phyloP scores from a whole-genome alignment of 2,888 invertebrate species.

The Malthinus seriepunctatus region DNA sequence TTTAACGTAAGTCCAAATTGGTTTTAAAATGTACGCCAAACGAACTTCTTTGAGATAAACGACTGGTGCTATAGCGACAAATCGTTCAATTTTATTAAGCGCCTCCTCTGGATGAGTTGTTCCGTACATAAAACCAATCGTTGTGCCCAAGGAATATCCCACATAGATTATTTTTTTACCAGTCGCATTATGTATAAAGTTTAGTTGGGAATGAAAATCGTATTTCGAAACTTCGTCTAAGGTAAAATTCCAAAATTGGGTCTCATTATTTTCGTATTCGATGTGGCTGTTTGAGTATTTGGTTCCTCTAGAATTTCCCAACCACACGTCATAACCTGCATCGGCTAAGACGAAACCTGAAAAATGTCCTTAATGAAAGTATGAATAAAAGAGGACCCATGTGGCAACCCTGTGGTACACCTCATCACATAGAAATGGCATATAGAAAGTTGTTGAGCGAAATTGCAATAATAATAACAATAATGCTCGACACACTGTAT shows the following conservation, averaged over 20 bases:
- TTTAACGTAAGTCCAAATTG: neutral
- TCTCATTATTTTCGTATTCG: constrained; percentile 40
- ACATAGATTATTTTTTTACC: constrained; percentile 63
- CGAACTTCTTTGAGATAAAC: neutral
- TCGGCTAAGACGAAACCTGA: constrained; percentile 57
- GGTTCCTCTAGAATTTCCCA: constrained; percentile 53
- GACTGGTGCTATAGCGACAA: constrained; percentile 60
- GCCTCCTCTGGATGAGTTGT: constrained; percentile 68
- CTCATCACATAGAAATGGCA: too few species aligned
- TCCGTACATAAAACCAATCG: constrained; percentile 67
- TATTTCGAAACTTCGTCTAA: constrained; percentile 47
- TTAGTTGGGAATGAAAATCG: constrained; percentile 47
- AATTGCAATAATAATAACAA: too few species aligned
- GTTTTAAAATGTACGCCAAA: neutral
- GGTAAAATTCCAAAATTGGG: constrained; percentile 47
- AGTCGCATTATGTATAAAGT: constrained; percentile 41
- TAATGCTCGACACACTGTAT: too few species aligned
- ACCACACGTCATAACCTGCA: constrained; percentile 60
- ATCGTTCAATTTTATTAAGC: constrained; percentile 55
- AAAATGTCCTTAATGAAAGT: constrained; percentile 5
- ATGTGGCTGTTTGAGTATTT: constrained; percentile 48
- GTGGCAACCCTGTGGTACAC: too few species aligned
- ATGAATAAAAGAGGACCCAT: too few species aligned
- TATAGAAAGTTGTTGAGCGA: too few species aligned
- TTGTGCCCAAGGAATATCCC: constrained; percentile 86